Evolutionary conservation across 2,888 invertebrate genomes (phyloP), one percentile per base, ranked within the genome.

Genomic region (Xestia sexstrigata): DNA sequence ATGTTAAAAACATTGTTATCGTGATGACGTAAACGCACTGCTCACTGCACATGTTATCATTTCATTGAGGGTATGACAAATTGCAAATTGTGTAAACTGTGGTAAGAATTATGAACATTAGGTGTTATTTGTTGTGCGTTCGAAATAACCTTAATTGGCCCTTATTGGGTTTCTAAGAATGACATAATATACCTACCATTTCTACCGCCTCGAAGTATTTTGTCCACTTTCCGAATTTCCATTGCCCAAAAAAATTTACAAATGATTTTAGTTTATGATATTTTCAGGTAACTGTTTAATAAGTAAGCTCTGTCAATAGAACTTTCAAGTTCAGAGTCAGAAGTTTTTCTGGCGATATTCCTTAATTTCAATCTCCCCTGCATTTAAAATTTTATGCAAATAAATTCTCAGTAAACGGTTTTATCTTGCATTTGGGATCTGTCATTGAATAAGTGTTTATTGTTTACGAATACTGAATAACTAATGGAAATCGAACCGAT

Each of bases 381-480:
- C 49, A 49, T 66, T 63, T 23, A 17, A 55, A 82, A 20, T 76
- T 42, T 1, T 49, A 81, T 81, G 68, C 30, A 55, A 70, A 81
- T 83, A 2, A 58, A 78, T 39, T 20, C 20, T n/a, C 47, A 58
- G 13, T 60, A 52, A 69, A 71, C 49, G 4, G 23, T 65, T 42
- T 63, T 72, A 80, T 80, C 74, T 58, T 58, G 42, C 20, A 55
- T 20, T n/a, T 30, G n/a, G 4, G 39, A 75, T 87, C 67, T 70
- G 70, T 47, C 71, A 71, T 49, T 85, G 77, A 77, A 74, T 77
- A 15, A 63, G 70, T 80, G 73, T 79, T 76, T 76, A 83, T 52
- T 79, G 78, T 77, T 75, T 72, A 87, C 60, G 49, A 73, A 82
- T 73, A 52, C 58, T 62, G 74, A 74, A 82, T 79, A 72, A 58